Percentiles rank a stretch among this genome's conserved stretches.
phyloP scores from a whole-genome alignment of 2,797 vertebrate genomes.

The Argya squamiceps region DNA sequence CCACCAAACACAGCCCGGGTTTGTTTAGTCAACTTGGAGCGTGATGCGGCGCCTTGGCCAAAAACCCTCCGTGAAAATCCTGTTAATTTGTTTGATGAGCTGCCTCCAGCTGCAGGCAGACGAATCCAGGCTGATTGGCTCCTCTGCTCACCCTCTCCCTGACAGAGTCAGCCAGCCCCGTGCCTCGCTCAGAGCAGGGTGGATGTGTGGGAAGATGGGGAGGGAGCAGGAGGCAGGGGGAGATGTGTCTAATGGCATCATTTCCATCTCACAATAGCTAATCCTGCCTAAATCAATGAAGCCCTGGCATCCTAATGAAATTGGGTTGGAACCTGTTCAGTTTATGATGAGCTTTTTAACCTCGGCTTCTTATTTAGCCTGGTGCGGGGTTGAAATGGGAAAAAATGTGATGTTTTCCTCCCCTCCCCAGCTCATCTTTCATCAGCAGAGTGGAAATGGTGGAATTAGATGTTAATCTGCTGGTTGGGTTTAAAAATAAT shows the following conservation, averaged over 20 bases:
- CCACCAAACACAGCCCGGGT: neutral
- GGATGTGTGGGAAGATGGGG: neutral
- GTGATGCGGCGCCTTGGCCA: neutral
- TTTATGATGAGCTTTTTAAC: slow-evolving; percentile 53
- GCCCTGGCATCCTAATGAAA: slow-evolving; percentile 29
- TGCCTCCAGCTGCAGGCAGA: slow-evolving; percentile 65
- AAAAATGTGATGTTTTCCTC: neutral
- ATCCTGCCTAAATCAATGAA: slow-evolving; percentile 47
- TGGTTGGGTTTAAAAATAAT: slow-evolving; percentile 46
- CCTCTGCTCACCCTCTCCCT: neutral
- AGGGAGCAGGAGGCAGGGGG: neutral
- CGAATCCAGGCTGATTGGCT: slow-evolving; percentile 47
- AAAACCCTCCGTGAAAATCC: slow-evolving; percentile 46
- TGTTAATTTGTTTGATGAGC: slow-evolving; percentile 66
- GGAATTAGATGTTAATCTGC: slow-evolving; percentile 36
- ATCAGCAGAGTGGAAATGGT: neutral
- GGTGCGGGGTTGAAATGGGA: neutral
- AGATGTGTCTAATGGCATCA: slow-evolving; percentile 30
- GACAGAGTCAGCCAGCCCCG: neutral
- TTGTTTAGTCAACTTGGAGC: neutral
- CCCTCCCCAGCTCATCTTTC: neutral
- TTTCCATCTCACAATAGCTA: slow-evolving; percentile 66
- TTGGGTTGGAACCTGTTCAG: slow-evolving; percentile 49
- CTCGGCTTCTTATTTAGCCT: slow-evolving; percentile 48
- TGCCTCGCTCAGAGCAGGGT: neutral